Evolutionary conservation across 2,888 invertebrate genomes (phyloP), one percentile per base, ranked within the genome.

Genomic region (Tetanocera ferruginea): DNA sequence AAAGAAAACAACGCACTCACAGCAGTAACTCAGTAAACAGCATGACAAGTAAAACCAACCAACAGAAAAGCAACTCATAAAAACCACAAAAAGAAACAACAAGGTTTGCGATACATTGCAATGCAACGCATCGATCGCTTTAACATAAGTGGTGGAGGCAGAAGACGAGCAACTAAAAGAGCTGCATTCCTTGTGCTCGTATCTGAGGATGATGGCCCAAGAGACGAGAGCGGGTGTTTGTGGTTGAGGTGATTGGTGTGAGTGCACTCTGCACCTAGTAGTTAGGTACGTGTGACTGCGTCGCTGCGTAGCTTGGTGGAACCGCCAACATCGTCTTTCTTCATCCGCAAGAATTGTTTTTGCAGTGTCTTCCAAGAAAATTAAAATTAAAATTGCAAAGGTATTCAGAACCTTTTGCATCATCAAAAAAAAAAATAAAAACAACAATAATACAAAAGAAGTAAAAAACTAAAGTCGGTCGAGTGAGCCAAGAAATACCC

Each of bases 321-420:
- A 34, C 55, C 55, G 23, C 23, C 55, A 23, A 25, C 57, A 28
- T 14, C 19, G 25, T 8, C 57, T 43, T 43, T 43, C 43, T 43
- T 43, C 43, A 28, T 60, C 64, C 8, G 28, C 31, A n/a, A 28
- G 64, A 64, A 28, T 34, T 17, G 64, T 14, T 64, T 28, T 64
- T 14, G 31, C 64, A 31, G 64, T 17, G 31, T 64, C 28, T 64
- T 64, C 64, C 64, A 34, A 64, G 64, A 64, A 64, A 64, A 64
- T 31, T 9, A 31, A 64, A 34, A 60, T 60, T 60, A 60, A 60
- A 60, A 60, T 25, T 60, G 57, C 11, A 60, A 60, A 25, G 23
- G 57, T 23, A 60, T 60, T 60, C 57, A 60, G 8, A 60, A 19
- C 43, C 4, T 43, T n/a, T 43, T 43, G 11, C 11, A 11, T n/a